Conservation (phyloP, 2,113 vertebrate species). For the Protomyctophum bolini region DNA sequence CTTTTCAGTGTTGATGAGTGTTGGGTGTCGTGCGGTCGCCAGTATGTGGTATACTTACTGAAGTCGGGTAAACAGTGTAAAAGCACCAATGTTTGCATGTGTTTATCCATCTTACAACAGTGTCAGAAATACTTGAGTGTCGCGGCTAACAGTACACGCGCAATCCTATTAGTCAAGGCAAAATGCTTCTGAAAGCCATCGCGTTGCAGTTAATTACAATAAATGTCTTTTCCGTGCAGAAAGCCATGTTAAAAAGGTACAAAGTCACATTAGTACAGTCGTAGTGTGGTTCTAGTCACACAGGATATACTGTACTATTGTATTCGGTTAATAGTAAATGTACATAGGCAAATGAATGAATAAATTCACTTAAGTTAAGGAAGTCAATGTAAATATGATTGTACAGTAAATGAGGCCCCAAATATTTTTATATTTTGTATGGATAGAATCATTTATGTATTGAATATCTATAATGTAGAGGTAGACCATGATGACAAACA, state of each 20-base stretch:
- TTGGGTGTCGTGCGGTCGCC: slow-evolving; percentile 66
- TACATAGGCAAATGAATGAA: slow-evolving; percentile 80
- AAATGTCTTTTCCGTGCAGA: slow-evolving; percentile 50
- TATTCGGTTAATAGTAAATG: slow-evolving; percentile 69
- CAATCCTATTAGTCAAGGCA: slow-evolving; percentile 39
- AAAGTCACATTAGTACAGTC: slow-evolving; percentile 49
- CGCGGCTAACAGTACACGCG: slow-evolving; percentile 42
- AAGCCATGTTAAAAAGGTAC: slow-evolving; percentile 41
- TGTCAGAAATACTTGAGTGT: slow-evolving; percentile 55
- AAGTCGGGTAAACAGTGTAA: slow-evolving; percentile 62
- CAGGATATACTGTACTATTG: slow-evolving; percentile 55
- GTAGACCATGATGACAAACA: slow-evolving; percentile 74
- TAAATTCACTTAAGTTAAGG: slow-evolving; percentile 82
- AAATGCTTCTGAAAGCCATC: slow-evolving; percentile 47
- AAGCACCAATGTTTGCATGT: slow-evolving; percentile 70
- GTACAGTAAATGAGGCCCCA: slow-evolving; percentile 91
- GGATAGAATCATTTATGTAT: slow-evolving; percentile 86
- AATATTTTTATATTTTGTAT: slow-evolving; percentile 97
- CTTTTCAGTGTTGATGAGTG: slow-evolving; percentile 56
- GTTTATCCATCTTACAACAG: slow-evolving; percentile 53
- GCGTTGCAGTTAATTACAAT: slow-evolving; percentile 57
- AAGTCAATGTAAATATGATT: slow-evolving; percentile 88
- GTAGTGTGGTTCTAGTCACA: slow-evolving; percentile 60
- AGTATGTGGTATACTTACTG: slow-evolving; percentile 56
- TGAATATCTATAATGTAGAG: slow-evolving; percentile 80